Evolutionary conservation across 1,140 invertebrate genomes (phyloP), one percentile per base, ranked within the genome.

Genomic region (Zaprionus davidi): DNA sequence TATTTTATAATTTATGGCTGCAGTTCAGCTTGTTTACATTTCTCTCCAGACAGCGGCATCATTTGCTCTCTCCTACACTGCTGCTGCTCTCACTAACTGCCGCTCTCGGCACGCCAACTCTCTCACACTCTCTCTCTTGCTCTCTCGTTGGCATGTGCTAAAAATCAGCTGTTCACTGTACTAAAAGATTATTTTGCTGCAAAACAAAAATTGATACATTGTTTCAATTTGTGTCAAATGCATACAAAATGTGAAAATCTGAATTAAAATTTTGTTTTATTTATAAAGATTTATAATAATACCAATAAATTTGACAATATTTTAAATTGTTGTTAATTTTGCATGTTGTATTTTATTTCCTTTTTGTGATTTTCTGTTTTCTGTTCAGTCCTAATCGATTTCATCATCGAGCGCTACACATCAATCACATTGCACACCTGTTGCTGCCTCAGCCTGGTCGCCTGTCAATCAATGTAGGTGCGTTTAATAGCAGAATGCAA

Each of bases 21-120:
- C 22, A 9, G 46, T 31, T 60, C 63, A 56, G 53, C 73, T 84
- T 87, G 83, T 87, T 87, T 87, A 87, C 83, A 84, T 81, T 81
- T 71, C 77, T 66, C 79, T 67, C 26, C 44, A 66, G 71, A 46
- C 53, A 67, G 66, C 81, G 71, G 81, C 68, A 71, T 58, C 17
- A 12, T 56, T n/a, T 7, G 4, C 46, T 71, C 73, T 62, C 58
- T 46, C n/a, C 0, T 6, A 2, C 41, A 7, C n/a, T 17, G 41
- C 41, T 46, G 41, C 41, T 17, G 34, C 31, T 9, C 31, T 41
- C 13, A n/a, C 44, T 24, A 51, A 28, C 68, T 64, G 22, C 2
- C 15, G 15, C 26, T 41, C 46, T 79, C 38, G 22, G 46, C 20
- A 22, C 5, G 20, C 9, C n/a, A 46, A 20, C 22, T 24, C 59